phyloP scores from a whole-genome alignment of 2,888 invertebrate genomes.

The Shargacucullia verbasci region DNA sequence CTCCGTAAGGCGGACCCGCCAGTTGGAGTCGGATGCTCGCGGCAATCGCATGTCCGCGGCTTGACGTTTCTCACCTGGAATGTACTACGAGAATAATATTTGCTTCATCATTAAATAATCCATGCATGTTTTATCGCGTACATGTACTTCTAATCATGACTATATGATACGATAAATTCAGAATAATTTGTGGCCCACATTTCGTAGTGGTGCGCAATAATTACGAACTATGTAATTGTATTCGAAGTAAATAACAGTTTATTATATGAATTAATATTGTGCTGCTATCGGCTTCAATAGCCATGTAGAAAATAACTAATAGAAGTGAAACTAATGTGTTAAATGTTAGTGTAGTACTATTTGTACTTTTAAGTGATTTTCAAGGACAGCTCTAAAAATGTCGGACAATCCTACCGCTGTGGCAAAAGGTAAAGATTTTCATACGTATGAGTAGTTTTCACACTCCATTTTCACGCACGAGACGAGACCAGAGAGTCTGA shows the following conservation, averaged over 20 bases:
- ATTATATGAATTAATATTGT: conserved; percentile 27
- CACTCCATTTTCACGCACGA: conserved; percentile 21
- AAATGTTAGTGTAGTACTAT: conserved; percentile 45
- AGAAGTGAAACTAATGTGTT: conserved; percentile 52
- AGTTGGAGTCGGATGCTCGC: conserved; percentile 71
- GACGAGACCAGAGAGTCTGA: background rate
- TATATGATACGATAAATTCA: conserved; percentile 16
- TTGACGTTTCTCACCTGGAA: conserved; percentile 49
- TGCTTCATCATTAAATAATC: conserved; percentile 25
- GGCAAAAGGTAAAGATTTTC: conserved; percentile 71
- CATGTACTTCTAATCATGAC: conserved; percentile 17
- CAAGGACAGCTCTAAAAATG: conserved; percentile 64
- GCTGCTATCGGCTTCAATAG: conserved; percentile 20
- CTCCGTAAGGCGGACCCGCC: conserved; percentile 46
- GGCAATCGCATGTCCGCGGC: conserved; percentile 58
- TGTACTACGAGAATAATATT: conserved; percentile 52
- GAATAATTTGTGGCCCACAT: conserved; percentile 13
- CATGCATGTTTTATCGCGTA: conserved; percentile 25
- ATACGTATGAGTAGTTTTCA: conserved; percentile 13
- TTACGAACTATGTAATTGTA: conserved; percentile 26
- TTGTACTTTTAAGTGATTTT: conserved; percentile 51
- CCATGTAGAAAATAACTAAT: conserved; percentile 26
- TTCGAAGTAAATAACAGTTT: conserved; percentile 28
- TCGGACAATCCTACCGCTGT: conserved; percentile 74
- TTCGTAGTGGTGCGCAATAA: conserved; percentile 22